Evolutionary conservation across 2,888 invertebrate species (phyloP), one percentile per base, ranked within the genome.

Genomic region (Argyresthia goedartella): DNA sequence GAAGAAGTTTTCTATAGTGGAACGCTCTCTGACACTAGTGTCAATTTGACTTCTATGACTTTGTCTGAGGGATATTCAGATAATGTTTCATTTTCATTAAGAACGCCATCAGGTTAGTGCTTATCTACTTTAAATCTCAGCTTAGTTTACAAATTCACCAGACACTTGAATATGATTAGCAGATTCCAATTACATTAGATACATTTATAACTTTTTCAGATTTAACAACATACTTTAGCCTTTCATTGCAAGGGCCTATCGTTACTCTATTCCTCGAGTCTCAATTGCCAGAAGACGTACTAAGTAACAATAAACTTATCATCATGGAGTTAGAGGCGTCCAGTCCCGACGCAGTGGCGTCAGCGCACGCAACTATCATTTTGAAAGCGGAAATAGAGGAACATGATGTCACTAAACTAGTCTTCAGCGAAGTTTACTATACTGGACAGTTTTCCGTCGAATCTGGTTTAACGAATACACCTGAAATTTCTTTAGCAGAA

Each of bases 1-100:
- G 64, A 69, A 48, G 57, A 57, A 46, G 51, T 57, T 42, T 61
- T 53, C 36, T 69, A 67, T 54, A 13, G 63, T 4, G 71, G 71
- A 4, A 52, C 61, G 1, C 58, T 71, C 3, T 56, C 60, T 48
- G 56, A 57, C 15, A 54, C 56, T 34, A 16, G 41, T 2, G 35
- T 62, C 9, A 53, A 51, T n/a, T 53, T 70, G 48, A 56, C 57
- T 15, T 54, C 62, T 0, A 68, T 72, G 25, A 59, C 56, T 10
- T 59, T 72, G 6, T 59, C 49, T 8, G 60, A 64, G 53, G 70
- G 67, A 46, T 66, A 61, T 53, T 55, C 57, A 10, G 10, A 56
- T 6, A 55, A 55, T 33, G 67, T 72, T 1, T n/a, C 47, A 9
- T 67, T 68, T 49, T 49, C 49, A 2, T 50, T 72, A 52, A 8